These are phyloP conservation scores for Melipona bicolor DNA, from an alignment of 2,888 invertebrate genomes.

Conservation along the genomic window DNA sequence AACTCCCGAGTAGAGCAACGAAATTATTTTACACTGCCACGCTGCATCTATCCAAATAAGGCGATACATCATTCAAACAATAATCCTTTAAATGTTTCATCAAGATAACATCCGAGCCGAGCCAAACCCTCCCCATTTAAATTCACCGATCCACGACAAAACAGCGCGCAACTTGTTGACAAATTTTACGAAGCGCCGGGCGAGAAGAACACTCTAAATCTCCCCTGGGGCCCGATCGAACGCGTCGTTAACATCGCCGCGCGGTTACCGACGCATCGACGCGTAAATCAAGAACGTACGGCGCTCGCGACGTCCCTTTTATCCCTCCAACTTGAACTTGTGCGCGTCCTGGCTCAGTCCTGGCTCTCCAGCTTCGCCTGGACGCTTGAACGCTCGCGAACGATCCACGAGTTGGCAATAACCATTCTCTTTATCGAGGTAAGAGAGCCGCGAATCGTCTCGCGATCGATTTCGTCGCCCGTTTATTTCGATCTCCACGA, in stretches of 20 bases:
- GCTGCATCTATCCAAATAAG: background rate
- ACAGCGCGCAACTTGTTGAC: background rate
- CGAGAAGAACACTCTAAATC: constrained; percentile 4
- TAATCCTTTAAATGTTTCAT: background rate
- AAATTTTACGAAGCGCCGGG: background rate
- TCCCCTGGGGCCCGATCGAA: background rate
- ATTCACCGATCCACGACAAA: background rate
- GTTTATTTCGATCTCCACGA: constrained; percentile 40
- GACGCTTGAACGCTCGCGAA: background rate
- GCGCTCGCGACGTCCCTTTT: background rate
- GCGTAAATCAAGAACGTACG: constrained; percentile 37
- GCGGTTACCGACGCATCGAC: constrained; percentile 8
- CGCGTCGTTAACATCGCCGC: constrained; percentile 4
- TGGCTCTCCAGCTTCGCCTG: background rate
- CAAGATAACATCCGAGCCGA: background rate
- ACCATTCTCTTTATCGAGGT: constrained; percentile 48
- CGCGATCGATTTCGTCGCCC: constrained; percentile 43
- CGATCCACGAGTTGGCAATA: constrained; percentile 43
- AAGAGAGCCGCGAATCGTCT: constrained; percentile 40
- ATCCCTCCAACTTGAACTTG: background rate
- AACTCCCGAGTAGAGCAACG: no score
- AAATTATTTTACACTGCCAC: background rate
- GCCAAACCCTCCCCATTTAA: background rate
- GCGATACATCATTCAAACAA: background rate
- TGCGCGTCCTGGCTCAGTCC: background rate